Percentiles rank a stretch among this genome's conserved stretches.
Evolutionary conservation across 2,113 vertebrate genomes (phyloP).

Genomic region (Phaethon lepturus): DNA sequence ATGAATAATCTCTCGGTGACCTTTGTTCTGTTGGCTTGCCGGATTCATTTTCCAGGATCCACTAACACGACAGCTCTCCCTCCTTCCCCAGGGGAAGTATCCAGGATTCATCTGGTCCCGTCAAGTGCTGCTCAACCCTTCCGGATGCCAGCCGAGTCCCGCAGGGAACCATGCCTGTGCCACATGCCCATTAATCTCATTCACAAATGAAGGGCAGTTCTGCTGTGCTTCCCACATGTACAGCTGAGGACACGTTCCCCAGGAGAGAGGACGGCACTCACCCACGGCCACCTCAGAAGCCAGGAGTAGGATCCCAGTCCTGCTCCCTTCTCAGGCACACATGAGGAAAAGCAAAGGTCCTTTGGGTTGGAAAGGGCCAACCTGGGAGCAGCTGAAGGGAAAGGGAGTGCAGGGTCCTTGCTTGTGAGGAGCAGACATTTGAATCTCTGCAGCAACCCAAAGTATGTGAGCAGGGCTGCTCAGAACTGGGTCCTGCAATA

Average conservation of each 20-base stretch:
- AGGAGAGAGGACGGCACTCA: neutral
- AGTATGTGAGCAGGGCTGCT: neutral
- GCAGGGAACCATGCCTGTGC: fast-evolving
- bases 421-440: neutral
- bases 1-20: fast-evolving
- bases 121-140: neutral
- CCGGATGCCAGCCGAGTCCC: neutral
- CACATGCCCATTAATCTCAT: neutral
- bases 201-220: neutral
- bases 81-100: neutral
- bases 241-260: neutral
- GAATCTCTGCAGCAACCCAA: neutral
- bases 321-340: neutral
- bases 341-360: neutral
- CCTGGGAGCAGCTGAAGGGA: neutral
- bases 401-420: neutral
- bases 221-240: neutral
- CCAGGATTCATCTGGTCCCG: fast-evolving
- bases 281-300: neutral
- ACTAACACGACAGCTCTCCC: fast-evolving
- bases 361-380: neutral
- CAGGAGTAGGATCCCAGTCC: neutral
- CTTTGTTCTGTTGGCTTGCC: neutral
- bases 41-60: neutral
- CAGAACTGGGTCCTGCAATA: neutral